Evolutionary conservation across 2,113 vertebrate species (phyloP), one percentile per base, ranked within the genome.

Genomic region (Gallinago media): DNA sequence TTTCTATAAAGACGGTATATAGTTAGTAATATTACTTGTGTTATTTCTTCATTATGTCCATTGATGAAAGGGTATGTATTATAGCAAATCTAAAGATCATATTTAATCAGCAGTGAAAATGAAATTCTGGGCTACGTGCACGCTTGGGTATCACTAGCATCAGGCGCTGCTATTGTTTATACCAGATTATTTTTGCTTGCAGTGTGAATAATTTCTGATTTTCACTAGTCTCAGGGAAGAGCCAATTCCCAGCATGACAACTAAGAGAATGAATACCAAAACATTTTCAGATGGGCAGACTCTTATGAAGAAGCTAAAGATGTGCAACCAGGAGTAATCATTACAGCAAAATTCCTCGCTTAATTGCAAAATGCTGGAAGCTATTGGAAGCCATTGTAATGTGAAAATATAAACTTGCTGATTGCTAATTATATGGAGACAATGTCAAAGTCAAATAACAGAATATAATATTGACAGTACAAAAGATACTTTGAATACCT

Each of bases 351-450:
- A 92, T 74, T 59, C 26, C 68, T 81, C 19, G 4, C 8, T 42
- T 92, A 83, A 88, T 94, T 94, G 47, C 15, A 86, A 94, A 95
- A 58, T 87, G 52, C 73, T 92, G 70, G 74, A 87, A 96, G 58
- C 65, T 85, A 65, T 54, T 95, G 59, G 61, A 92, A 96, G 38
- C 20, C 84, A 62, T 85, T 83, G 70, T 85, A 83, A 74, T 88
- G 54, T 85, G 77, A 89, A 95, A 95, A 79, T 70, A 87, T 61
- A 95, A 91, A 96, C 68, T 91, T 81, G 29, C 47, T 88, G 61
- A 81, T 91, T 94, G 42, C 80, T 96, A 94, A 95, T 96, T 89
- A 87, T 81, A 27, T 42, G 54, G 54, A 95, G 55, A 94, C 72
- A 91, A 70, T 91, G 62, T 92, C 62, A 71, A 91, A 92, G 52